These are phyloP conservation scores for Armadillidium nasatum DNA, from an alignment of 1,140 invertebrate species.

Conservation along the genomic window DNA sequence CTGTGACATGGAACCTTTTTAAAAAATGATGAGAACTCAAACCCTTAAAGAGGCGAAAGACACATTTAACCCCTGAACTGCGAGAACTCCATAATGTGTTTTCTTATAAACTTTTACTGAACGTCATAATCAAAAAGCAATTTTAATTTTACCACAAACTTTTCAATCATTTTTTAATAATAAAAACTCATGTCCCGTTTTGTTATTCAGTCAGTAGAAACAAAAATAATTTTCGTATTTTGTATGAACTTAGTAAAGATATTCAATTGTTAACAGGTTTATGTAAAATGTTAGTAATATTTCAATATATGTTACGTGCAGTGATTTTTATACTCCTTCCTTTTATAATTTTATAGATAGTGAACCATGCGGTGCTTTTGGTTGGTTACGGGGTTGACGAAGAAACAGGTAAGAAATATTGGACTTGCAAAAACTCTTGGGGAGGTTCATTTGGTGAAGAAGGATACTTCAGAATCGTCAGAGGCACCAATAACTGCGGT, in stretches of 20 bases:
- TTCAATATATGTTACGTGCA: conserved; percentile 52
- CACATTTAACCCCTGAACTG: too few relatives aligned
- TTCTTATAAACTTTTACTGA: too few relatives aligned
- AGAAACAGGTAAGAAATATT: conserved; percentile 49
- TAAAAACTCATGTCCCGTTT: too few relatives aligned
- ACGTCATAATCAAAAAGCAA: too few relatives aligned
- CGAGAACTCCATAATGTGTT: too few relatives aligned
- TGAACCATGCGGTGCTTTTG: conserved; percentile 55
- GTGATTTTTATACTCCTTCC: neutral
- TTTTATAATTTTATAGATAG: conserved; percentile 31
- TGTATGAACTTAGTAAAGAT: neutral
- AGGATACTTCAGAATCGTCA: conserved; percentile 53
- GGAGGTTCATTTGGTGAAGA: conserved; percentile 56
- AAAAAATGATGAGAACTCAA: too few relatives aligned
- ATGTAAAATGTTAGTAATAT: conserved; percentile 47
- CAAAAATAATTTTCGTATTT: too few relatives aligned
- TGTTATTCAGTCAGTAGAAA: too few relatives aligned
- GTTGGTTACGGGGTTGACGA: conserved; percentile 55
- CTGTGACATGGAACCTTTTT: too few relatives aligned
- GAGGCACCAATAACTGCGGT: conserved; percentile 55
- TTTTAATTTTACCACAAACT: too few relatives aligned
- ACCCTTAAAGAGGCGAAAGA: too few relatives aligned
- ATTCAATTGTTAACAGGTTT: neutral
- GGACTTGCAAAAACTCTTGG: conserved; percentile 56
- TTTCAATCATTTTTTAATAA: too few relatives aligned